phyloP scores from a whole-genome alignment of 64 coral and sea anemone genomes.

The Stichodactyla helianthus region DNA sequence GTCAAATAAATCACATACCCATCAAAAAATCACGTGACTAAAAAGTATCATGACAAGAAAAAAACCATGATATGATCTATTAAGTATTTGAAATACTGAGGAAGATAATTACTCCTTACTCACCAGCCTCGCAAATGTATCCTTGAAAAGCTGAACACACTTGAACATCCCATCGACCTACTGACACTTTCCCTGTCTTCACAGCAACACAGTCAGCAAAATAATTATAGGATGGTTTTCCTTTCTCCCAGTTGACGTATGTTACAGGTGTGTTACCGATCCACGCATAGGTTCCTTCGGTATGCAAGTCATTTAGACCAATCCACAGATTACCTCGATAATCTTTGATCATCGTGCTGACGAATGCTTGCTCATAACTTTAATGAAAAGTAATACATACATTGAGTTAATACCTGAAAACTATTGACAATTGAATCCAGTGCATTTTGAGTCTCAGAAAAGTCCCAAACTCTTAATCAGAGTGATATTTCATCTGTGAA shows the following conservation, averaged over 20 bases:
- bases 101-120: not conserved
- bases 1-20: too few relatives aligned
- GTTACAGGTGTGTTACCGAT: conserved; percentile 38
- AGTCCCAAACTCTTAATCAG: too few relatives aligned
- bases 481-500: too few relatives aligned
- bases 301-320: conserved; percentile 66
- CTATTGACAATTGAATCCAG: not conserved
- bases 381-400: not conserved
- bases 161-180: conserved; percentile 60
- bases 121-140: conserved; percentile 88
- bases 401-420: not conserved
- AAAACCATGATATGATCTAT: too few relatives aligned
- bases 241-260: conserved; percentile 78
- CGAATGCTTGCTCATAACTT: conserved; percentile 88
- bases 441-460: too few relatives aligned
- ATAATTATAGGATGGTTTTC: conserved; percentile 37
- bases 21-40: too few relatives aligned
- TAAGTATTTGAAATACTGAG: too few relatives aligned
- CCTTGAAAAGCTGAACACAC: conserved; percentile 35
- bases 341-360: conserved; percentile 41
- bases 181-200: conserved; percentile 13
- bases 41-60: too few relatives aligned
- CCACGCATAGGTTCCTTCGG: conserved; percentile 53
- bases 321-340: conserved; percentile 65
- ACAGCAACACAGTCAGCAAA: conserved; percentile 57